Conservation (phyloP, 2,113 vertebrate species). For the Zeus faber region DNA sequence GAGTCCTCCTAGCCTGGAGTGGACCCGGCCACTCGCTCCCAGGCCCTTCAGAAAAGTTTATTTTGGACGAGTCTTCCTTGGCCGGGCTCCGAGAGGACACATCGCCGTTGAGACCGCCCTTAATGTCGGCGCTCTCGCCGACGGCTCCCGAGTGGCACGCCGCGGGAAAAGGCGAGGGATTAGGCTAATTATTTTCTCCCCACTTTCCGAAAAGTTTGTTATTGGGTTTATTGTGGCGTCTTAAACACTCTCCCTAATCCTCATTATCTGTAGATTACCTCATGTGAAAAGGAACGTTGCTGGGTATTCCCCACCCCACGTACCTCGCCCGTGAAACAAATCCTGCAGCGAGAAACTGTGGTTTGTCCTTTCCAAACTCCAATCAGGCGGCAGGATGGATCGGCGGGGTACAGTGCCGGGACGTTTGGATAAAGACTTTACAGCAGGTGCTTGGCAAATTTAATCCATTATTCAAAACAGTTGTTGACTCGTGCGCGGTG, state of each 20-base stretch:
- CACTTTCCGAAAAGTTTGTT: conserved; percentile 44
- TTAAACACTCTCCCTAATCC: conserved; percentile 47
- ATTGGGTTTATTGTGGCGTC: conserved; percentile 59
- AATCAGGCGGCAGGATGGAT: no score
- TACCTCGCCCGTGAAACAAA: conserved; percentile 25
- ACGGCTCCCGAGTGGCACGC: conserved; percentile 44
- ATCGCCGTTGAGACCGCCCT: no score
- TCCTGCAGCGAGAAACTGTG: conserved; percentile 9
- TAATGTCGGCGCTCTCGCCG: background rate
- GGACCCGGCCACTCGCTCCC: no score
- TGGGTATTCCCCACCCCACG: conserved; percentile 15
- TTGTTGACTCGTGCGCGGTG: no score
- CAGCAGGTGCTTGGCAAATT: conserved; percentile 29
- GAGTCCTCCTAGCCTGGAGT: no score
- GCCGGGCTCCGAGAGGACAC: background rate
- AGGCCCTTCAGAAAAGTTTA: no score
- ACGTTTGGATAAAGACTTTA: conserved; percentile 38
- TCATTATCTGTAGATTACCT: conserved; percentile 56
- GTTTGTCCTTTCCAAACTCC: no score
- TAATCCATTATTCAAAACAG: conserved; percentile 43
- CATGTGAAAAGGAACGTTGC: conserved; percentile 45
- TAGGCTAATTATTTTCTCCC: conserved; percentile 61
- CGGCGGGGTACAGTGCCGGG: no score
- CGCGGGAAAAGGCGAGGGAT: conserved; percentile 44
- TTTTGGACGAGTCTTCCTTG: background rate